phyloP scores from a whole-genome alignment of 2,888 invertebrate species.

The Xestia sexstrigata region DNA sequence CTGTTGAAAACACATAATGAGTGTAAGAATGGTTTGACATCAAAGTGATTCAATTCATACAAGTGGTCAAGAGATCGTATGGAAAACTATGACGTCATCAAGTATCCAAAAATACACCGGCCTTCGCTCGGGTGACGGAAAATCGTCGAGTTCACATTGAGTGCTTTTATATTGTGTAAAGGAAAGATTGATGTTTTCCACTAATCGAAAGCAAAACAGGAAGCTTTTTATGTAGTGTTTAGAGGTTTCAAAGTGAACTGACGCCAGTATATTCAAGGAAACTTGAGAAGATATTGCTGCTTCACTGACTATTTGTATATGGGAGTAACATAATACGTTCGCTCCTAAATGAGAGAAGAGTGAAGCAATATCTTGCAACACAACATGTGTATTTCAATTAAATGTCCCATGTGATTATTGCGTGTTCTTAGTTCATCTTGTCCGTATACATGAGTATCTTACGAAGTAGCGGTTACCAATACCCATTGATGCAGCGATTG shows the following conservation, averaged over 20 bases:
- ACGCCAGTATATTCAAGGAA: conserved; percentile 49
- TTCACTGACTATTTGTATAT: conserved; percentile 41
- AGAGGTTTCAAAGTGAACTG: conserved; percentile 60
- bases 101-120: conserved; percentile 80
- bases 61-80: conserved; percentile 74
- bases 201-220: conserved; percentile 68
- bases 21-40: conserved; percentile 57
- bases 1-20: conserved; percentile 38
- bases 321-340: conserved; percentile 23
- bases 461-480: conserved; percentile 36
- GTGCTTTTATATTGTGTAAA: conserved; percentile 74
- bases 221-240: conserved; percentile 68
- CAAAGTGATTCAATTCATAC: conserved; percentile 66
- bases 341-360: conserved; percentile 16
- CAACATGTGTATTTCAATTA: conserved; percentile 57
- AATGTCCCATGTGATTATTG: conserved; percentile 60
- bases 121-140: conserved; percentile 84
- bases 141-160: conserved; percentile 78
- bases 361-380: conserved; percentile 36
- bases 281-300: conserved; percentile 38
- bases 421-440: conserved; percentile 55
- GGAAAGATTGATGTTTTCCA: conserved; percentile 76
- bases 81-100: conserved; percentile 82
- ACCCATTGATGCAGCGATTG: conserved; percentile 42
- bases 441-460: conserved; percentile 35